A percentile compares a stretch with the other conserved stretches of the same genome.
Evolutionary conservation across 2,888 invertebrate species (phyloP).

Genomic region (Bugula neritina): DNA sequence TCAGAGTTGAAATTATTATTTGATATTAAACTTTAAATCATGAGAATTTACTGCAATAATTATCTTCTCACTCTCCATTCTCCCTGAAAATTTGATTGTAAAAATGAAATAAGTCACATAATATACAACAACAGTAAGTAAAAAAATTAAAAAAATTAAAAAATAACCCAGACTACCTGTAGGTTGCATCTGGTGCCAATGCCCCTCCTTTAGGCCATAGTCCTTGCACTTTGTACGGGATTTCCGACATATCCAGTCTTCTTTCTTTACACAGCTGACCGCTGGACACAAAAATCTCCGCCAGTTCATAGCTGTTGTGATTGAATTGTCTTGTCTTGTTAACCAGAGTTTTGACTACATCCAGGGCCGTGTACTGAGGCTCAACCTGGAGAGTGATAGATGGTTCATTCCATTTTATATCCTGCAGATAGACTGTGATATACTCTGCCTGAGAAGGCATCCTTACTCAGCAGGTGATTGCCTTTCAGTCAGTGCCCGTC

Average conservation of each 20-base stretch:
- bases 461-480: background rate
- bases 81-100: too few species aligned
- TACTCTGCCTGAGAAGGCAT: background rate
- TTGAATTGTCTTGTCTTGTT: conserved; percentile 38
- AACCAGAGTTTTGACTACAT: conserved; percentile 53
- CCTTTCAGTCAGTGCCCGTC: background rate
- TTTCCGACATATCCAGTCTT: conserved; percentile 66
- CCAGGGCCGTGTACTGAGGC: conserved; percentile 56
- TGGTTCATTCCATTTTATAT: conserved; percentile 25
- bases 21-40: too few species aligned
- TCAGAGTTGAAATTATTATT: too few species aligned
- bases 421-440: conserved; percentile 21
- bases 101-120: too few species aligned
- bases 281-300: conserved; percentile 73
- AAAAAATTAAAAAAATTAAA: too few species aligned
- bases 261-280: conserved; percentile 89
- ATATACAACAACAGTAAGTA: too few species aligned
- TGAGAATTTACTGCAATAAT: too few species aligned
- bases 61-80: too few species aligned
- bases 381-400: conserved; percentile 10
- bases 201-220: conserved; percentile 53
- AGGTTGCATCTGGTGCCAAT: conserved; percentile 10
- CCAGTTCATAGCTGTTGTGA: conserved; percentile 43
- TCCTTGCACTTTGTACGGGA: conserved; percentile 56
- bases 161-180: too few species aligned